A percentile compares a stretch with the other conserved stretches of the same genome.
Conservation (phyloP, 2,888 invertebrate genomes). For the Bugulina stolonifera region DNA sequence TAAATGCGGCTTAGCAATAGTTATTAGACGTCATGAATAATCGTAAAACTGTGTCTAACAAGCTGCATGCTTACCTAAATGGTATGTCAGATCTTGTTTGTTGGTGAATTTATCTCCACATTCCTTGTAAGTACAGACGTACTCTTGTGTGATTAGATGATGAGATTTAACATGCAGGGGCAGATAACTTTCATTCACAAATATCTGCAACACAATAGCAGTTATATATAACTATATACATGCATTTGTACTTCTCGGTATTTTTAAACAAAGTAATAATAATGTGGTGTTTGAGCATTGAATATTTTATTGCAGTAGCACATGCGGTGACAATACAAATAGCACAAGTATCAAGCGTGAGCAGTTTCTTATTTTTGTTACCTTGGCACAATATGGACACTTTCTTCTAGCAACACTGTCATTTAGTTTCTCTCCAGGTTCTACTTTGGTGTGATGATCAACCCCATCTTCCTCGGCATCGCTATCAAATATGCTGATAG, state of each 20-base stretch:
- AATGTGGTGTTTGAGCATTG: too few species aligned
- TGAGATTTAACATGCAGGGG: conserved; percentile 8
- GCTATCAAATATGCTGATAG: conserved; percentile 17
- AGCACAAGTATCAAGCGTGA: too few species aligned
- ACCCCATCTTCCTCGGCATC: conserved; percentile 15
- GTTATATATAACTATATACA: too few species aligned
- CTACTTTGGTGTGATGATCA: neutral
- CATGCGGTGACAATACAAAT: too few species aligned
- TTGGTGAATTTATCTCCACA: conserved; percentile 21
- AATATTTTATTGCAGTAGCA: too few species aligned
- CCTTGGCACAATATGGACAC: conserved; percentile 16
- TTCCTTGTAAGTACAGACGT: conserved; percentile 19
- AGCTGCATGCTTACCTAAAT: conserved; percentile 23
- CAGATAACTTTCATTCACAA: neutral
- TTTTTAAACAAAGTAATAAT: too few species aligned
- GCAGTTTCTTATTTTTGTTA: too few species aligned
- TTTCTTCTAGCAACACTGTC: neutral
- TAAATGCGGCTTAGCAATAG: too few species aligned
- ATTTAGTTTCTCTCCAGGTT: conserved; percentile 9
- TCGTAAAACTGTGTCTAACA: too few species aligned
- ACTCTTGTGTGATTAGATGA: conserved; percentile 21
- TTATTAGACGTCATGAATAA: too few species aligned
- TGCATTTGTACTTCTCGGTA: too few species aligned
- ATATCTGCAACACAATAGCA: conserved; percentile 10
- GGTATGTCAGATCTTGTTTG: conserved; percentile 25